Evolutionary conservation across 2,113 vertebrate genomes (phyloP).

Genomic region (Rafetus swinhoei): DNA sequence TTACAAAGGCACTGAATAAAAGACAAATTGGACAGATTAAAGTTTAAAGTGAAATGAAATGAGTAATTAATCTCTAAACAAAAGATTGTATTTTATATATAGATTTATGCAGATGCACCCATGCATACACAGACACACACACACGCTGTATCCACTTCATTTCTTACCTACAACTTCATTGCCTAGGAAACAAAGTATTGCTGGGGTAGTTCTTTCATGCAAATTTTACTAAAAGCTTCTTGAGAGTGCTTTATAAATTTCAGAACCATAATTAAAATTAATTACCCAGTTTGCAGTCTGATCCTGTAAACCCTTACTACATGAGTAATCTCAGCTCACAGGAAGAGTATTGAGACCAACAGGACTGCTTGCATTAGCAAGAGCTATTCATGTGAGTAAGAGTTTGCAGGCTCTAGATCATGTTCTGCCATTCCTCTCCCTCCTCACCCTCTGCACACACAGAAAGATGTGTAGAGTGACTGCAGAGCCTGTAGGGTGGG

Average conservation of each 20-base stretch:
- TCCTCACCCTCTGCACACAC: background rate
- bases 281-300: background rate
- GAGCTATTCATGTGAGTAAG: background rate
- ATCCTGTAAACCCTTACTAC: slow-evolving; percentile 3
- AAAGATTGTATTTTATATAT: background rate
- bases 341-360: background rate
- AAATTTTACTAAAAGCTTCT: slow-evolving; percentile 18
- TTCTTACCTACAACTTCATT: background rate
- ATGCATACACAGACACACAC: background rate
- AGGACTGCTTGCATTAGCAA: background rate
- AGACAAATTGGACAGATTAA: slow-evolving; percentile 12
- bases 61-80: background rate
- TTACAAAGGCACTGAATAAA: slow-evolving; percentile 27
- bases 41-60: slow-evolving; percentile 49
- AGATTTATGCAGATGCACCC: background rate
- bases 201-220: background rate
- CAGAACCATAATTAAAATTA: background rate
- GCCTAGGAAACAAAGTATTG: background rate
- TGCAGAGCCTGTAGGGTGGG: background rate
- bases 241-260: slow-evolving; percentile 13
- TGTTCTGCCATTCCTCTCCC: background rate
- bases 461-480: background rate
- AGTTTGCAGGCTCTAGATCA: background rate
- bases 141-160: background rate
- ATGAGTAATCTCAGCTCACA: slow-evolving; percentile 6